Evolutionary conservation across 2,113 vertebrate species (phyloP).

Genomic region (Scatophagus argus): DNA sequence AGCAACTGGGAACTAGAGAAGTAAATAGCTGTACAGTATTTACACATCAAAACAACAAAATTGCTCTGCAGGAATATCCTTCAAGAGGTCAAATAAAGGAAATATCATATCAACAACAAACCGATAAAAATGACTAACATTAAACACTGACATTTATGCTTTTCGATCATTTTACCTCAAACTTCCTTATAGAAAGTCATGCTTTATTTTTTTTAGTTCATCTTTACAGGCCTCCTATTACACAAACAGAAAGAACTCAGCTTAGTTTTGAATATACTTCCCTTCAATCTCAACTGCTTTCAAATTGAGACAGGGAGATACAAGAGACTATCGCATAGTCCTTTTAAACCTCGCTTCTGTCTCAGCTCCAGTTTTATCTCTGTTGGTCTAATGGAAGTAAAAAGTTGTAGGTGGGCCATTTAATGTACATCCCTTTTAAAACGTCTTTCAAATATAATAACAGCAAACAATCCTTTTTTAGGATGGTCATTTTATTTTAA

Average conservation of each 20-base stretch:
- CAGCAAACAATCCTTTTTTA: slow-evolving; percentile 67
- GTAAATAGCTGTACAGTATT: slow-evolving; percentile 85
- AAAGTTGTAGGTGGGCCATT: slow-evolving; percentile 56
- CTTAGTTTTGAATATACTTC: slow-evolving; percentile 73
- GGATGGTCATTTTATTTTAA: slow-evolving; percentile 67
- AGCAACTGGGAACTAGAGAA: slow-evolving; percentile 75
- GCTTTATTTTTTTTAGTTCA: slow-evolving; percentile 29
- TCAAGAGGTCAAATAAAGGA: slow-evolving; percentile 72
- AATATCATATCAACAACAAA: slow-evolving; percentile 81
- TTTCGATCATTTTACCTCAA: slow-evolving; percentile 62
- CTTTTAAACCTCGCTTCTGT: slow-evolving; percentile 1
- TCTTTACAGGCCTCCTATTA: slow-evolving; percentile 53
- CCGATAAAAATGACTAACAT: slow-evolving; percentile 79
- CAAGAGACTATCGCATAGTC: slow-evolving; percentile 69
- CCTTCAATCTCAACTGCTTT: slow-evolving; percentile 44
- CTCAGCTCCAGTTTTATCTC: slow-evolving; percentile 11
- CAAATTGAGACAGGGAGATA: slow-evolving; percentile 57
- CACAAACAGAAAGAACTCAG: slow-evolving; percentile 76
- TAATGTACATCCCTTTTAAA: slow-evolving; percentile 76
- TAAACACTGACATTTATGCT: slow-evolving; percentile 79
- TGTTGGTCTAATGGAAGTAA: slow-evolving; percentile 40
- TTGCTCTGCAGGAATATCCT: slow-evolving; percentile 56
- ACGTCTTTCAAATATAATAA: slow-evolving; percentile 78
- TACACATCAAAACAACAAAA: slow-evolving; percentile 75
- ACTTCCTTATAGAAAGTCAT: slow-evolving; percentile 74